Evolutionary conservation across 2,113 vertebrate genomes (phyloP).

Genomic region (Psilopogon haemacephalus): DNA sequence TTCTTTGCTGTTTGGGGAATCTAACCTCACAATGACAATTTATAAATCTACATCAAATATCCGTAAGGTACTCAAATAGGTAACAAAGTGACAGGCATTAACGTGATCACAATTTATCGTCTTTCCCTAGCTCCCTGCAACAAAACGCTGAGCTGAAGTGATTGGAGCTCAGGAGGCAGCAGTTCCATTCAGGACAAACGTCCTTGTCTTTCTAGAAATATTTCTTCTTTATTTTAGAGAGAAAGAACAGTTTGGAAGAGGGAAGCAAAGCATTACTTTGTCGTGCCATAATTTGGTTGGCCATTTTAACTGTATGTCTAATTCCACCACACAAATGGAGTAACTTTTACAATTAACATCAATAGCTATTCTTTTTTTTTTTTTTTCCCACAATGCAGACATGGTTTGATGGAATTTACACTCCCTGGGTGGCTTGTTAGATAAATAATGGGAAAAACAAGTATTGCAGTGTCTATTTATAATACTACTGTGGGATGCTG

Average conservation of each 20-base stretch:
- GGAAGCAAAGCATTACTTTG: neutral
- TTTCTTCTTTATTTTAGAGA: neutral
- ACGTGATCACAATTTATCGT: neutral
- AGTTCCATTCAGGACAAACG: neutral
- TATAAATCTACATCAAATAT: neutral
- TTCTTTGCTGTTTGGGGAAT: neutral
- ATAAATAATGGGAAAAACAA: constrained; percentile 16
- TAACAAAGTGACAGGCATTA: neutral
- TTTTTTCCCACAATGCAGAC: neutral
- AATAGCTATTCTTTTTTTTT: neutral
- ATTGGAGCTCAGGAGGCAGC: neutral
- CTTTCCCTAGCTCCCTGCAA: neutral
- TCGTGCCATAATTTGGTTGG: neutral
- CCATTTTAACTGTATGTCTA: neutral
- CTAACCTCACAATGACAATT: neutral
- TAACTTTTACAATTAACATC: neutral
- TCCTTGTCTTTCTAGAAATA: neutral
- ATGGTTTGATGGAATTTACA: neutral
- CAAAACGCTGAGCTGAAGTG: neutral
- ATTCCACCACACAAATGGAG: neutral
- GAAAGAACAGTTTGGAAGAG: neutral
- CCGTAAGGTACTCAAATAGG: neutral
- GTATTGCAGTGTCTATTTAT: neutral
- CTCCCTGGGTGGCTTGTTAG: neutral
- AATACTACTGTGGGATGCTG: neutral